Percentiles rank a stretch among this genome's conserved stretches.
These are phyloP conservation scores for Nomada goodeniana DNA, from an alignment of 2,888 invertebrate species.

Conservation along the genomic window DNA sequence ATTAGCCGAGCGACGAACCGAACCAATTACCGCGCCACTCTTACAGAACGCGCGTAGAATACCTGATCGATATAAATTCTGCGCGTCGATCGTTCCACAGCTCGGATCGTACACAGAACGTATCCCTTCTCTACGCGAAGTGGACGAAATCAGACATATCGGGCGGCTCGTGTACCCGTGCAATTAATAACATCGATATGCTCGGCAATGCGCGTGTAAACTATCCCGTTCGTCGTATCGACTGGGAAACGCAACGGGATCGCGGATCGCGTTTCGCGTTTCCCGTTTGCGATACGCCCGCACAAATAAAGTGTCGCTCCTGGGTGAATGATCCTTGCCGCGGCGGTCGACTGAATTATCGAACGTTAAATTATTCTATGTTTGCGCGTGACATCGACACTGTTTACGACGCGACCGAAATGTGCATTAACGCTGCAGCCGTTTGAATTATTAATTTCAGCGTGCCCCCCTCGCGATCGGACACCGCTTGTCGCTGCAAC, in stretches of 20 bases:
- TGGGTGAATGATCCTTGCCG: conserved; percentile 40
- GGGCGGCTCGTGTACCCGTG: not conserved
- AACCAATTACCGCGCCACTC: not conserved
- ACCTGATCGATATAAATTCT: not conserved
- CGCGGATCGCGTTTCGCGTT: not conserved
- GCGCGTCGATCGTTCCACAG: not conserved
- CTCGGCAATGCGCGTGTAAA: conserved; percentile 23
- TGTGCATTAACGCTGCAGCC: conserved; percentile 25
- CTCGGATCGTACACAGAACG: not conserved
- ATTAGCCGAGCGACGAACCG: not conserved
- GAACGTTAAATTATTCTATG: conserved; percentile 49
- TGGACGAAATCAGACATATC: conserved; percentile 5
- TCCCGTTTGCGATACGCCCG: conserved; percentile 4
- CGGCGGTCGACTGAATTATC: conserved; percentile 28
- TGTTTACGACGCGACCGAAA: conserved; percentile 45
- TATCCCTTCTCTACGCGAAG: not conserved
- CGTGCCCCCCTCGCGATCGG: not conserved
- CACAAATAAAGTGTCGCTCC: conserved; percentile 41
- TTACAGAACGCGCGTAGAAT: not conserved
- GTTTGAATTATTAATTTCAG: conserved; percentile 38
- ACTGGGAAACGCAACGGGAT: conserved; percentile 11
- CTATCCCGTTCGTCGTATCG: not conserved
- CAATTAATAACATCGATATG: conserved; percentile 37
- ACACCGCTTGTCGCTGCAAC: no score
- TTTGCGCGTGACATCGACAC: conserved; percentile 20